These are phyloP conservation scores for Zhengitettix transpicula DNA, from an alignment of 2,888 invertebrate genomes.

Conservation along the genomic window DNA sequence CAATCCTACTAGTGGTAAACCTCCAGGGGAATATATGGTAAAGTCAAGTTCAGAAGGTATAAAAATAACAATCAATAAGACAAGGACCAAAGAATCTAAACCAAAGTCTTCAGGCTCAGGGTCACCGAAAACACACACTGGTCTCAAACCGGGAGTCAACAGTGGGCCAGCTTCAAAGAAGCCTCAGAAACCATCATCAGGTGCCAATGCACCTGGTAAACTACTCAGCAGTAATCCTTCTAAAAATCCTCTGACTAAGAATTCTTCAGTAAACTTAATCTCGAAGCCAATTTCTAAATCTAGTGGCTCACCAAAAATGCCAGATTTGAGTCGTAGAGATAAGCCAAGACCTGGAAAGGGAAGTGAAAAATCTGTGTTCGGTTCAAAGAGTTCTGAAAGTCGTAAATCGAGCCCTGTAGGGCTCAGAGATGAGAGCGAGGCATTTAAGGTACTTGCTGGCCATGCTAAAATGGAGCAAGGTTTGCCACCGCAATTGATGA, in stretches of 20 bases:
- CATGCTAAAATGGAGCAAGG: conserved; percentile 29
- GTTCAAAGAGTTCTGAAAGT: conserved; percentile 27
- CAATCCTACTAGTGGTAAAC: conserved; percentile 33
- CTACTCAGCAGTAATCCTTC: conserved; percentile 1
- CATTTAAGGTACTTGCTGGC: conserved; percentile 38
- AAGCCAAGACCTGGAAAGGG: conserved; percentile 43
- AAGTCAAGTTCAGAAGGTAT: conserved; percentile 79
- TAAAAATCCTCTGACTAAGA: conserved; percentile 8
- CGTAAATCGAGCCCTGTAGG: conserved; percentile 51
- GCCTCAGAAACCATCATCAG: conserved; percentile 34
- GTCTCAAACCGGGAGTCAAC: conserved; percentile 68
- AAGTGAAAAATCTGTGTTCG: conserved; percentile 38
- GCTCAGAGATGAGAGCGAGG: conserved; percentile 36
- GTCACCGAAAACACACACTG: conserved; percentile 66
- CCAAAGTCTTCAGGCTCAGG: conserved; percentile 27
- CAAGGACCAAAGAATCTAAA: conserved; percentile 54
- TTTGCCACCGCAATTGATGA: conserved; percentile 46
- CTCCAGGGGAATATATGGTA: conserved; percentile 68
- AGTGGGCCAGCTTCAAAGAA: conserved; percentile 77
- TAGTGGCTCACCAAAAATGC: conserved; percentile 42
- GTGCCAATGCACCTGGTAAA: background rate
- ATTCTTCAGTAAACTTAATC: conserved; percentile 21
- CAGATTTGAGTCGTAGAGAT: conserved; percentile 42
- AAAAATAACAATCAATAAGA: conserved; percentile 84
- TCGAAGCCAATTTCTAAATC: conserved; percentile 18